Base-by-base conservation (phyloP, 2,888 invertebrate genomes). In the Ectemnius lituratus region DNA sequence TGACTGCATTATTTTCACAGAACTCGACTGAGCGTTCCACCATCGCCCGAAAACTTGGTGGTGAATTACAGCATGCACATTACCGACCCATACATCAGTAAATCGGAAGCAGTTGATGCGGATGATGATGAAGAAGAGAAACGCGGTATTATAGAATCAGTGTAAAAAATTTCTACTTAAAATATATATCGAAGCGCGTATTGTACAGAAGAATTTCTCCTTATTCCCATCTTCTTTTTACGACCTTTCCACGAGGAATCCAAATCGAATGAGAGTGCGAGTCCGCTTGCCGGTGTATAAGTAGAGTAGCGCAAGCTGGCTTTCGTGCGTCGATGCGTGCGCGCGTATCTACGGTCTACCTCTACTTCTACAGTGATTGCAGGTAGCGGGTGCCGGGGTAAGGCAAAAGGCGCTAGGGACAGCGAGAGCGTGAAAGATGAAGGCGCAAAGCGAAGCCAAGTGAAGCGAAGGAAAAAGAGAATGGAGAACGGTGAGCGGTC, bases 41-140 rank as follows among this genome's bases (percentile, higher is more conserved):
- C 95, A 4, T 94, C 94, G 5, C 85, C 89, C 28, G 97, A 96
- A 88, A 92, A 91, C 80, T 91, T 96, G 0, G 95, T 94, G 90
- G 92, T 96, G 23, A 93, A 96, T 89, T 93, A 91, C 75, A 73
- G 88, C 16, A 63, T 82, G 23, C 89, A 88, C 67, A 18, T 88
- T 13, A 5, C 13, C 74, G 8, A 80, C 16, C 78, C 16, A 83
- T 52, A 81, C 84, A 28, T 81, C 79, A 4, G 83, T 73, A 49
- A 87, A 87, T 8, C 37, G 45, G 88, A 87, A 8, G 87, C 87
- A 37, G 89, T 89, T 18, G 87, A 86, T 16, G 85, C 87, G 8
- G 85, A 86, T 46, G 84, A 62, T 0, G 47, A 56, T 4, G 14
- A 67, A 16, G 52, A 52, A 52, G 52, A 52, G 2, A 13, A 52